Base-by-base conservation (phyloP, 1,140 invertebrate species). In the Cataglyphis hispanica region DNA sequence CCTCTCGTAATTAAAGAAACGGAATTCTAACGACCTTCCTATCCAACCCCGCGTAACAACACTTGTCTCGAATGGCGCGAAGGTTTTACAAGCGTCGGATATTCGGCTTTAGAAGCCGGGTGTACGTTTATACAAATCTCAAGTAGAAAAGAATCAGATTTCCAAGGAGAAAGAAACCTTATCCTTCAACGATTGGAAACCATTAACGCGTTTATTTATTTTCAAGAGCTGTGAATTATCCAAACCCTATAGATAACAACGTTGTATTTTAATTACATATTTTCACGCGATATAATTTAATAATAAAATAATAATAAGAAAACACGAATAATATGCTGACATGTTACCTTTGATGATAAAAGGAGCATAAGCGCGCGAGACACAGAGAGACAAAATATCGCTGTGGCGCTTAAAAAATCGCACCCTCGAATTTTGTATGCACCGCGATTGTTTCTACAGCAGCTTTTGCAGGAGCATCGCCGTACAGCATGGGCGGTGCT, bases 401-500 rank as follows among this genome's bases (percentile, higher is more conserved):
- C 53, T 87, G 64, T 90, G 86, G 72, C 64, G 88, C 75, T 90
- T 91, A 86, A 90, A 87, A 90, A 92, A 88, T 85, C 91, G 92
- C 87, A 90, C 93, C 94, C 91, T 94, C 93, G 93, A 95, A 92
- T 91, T 93, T 94, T 95, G 92, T 95, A 95, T 93, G 95, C 94
- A 94, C 93, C 92, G 94, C 94, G 94, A 94, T 95, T 93, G 94
- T 95, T 95, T 95, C 95, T 95, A 95, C 93, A 95, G 92, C 93
- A 95, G 94, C 94, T 95, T 95, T 95, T 96, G 95, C 96, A 96
- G 97, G 97, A 93, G 98, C 98, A 86, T 98, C 98, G 85, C 98
- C 98, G 75, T 99, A 99, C 96, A 98, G 97, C 91, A 97, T 98
- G 97, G 97, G 97, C 88, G 96, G 97, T 87, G 97, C 97, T 83